Evolutionary conservation across 2,888 invertebrate species (phyloP).

Genomic region (Physocephala rufipes): DNA sequence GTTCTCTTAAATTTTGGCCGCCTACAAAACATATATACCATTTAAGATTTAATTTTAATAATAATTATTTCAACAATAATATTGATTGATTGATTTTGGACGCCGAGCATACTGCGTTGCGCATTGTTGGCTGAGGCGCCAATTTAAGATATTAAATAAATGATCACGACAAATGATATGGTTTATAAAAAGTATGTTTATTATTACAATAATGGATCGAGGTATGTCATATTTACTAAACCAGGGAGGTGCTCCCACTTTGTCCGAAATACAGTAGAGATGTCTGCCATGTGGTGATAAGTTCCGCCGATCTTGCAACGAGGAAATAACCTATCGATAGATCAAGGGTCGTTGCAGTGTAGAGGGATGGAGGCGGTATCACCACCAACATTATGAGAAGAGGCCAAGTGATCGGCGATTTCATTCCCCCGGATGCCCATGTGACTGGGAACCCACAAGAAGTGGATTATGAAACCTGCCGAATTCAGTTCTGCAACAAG

Average conservation of each 20-base stretch:
- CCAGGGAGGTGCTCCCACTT: slow-evolving; percentile 19
- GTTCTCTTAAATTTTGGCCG: too few relatives aligned
- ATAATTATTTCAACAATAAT: too few relatives aligned
- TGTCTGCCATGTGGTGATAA: slow-evolving; percentile 4
- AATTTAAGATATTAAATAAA: too few relatives aligned
- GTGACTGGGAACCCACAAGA: slow-evolving; percentile 15
- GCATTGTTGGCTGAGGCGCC: too few relatives aligned
- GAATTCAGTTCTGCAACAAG: not conserved
- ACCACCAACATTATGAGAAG: not conserved
- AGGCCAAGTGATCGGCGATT: not conserved
- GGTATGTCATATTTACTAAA: slow-evolving; percentile 5
- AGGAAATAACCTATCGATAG: not conserved
- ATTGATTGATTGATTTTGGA: too few relatives aligned
- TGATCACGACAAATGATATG: too few relatives aligned
- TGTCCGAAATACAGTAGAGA: not conserved
- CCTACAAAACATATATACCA: too few relatives aligned
- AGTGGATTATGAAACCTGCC: not conserved
- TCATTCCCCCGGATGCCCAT: slow-evolving; percentile 26
- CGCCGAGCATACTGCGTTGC: too few relatives aligned
- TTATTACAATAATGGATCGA: not conserved
- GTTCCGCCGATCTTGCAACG: slow-evolving; percentile 21
- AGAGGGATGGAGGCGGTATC: not conserved
- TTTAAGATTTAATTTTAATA: too few relatives aligned
- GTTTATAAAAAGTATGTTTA: slow-evolving; percentile 14
- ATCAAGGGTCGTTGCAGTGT: not conserved